phyloP scores from a whole-genome alignment of 2,888 invertebrate species.

The Chrysodeixis includens region DNA sequence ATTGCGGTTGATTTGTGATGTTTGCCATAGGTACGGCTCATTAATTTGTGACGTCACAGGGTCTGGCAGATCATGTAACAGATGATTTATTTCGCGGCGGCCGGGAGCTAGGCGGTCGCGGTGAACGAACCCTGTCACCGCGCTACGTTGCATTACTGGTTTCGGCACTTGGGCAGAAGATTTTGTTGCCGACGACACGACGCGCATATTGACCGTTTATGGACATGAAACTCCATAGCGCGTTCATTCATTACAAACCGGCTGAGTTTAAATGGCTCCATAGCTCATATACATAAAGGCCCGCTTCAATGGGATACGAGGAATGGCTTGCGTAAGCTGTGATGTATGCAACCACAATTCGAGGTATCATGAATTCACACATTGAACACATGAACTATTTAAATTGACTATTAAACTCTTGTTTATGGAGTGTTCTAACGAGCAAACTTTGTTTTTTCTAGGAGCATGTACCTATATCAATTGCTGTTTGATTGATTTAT shows the following conservation, averaged over 20 bases:
- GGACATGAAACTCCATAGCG: slow-evolving; percentile 72
- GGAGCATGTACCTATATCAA: slow-evolving; percentile 9
- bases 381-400: slow-evolving; percentile 30
- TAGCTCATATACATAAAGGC: slow-evolving; percentile 46
- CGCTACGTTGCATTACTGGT: slow-evolving; percentile 79
- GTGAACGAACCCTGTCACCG: slow-evolving; percentile 87
- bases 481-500: slow-evolving; percentile 19
- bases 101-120: slow-evolving; percentile 72
- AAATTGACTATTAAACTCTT: slow-evolving; percentile 40
- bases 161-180: slow-evolving; percentile 80
- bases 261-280: slow-evolving; percentile 47
- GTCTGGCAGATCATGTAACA: slow-evolving; percentile 68
- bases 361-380: slow-evolving; percentile 40
- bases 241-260: slow-evolving; percentile 71
- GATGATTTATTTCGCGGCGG: slow-evolving; percentile 79
- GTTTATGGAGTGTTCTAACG: slow-evolving; percentile 33
- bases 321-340: slow-evolving; percentile 47
- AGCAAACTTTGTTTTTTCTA: slow-evolving; percentile 7
- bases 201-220: slow-evolving; percentile 79
- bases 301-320: slow-evolving; percentile 48
- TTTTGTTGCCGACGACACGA: slow-evolving; percentile 69
- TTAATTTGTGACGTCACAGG: slow-evolving; percentile 73
- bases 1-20: slow-evolving; percentile 53
- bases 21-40: slow-evolving; percentile 63
- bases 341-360: slow-evolving; percentile 45